Evolutionary conservation across 2,113 vertebrate genomes (phyloP).

Genomic region (Amia ocellicauda): DNA sequence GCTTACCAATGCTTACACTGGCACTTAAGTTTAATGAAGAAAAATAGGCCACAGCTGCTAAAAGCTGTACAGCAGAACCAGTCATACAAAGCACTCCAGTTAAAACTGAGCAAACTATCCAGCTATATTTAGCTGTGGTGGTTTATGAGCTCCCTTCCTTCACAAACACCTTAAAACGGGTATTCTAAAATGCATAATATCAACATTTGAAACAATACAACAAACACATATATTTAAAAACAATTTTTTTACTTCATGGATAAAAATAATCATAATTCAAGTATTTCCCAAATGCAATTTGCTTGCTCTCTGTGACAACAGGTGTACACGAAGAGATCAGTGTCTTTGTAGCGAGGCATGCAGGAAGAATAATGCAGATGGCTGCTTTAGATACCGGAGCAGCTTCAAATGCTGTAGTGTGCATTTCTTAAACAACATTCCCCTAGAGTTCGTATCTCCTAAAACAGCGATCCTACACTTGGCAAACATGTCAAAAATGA

Average conservation of each 20-base stretch:
- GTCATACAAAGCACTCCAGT: conserved; percentile 35
- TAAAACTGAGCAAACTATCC: conserved; percentile 29
- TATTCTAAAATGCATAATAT: conserved; percentile 12
- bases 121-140: neutral
- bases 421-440: conserved; percentile 44
- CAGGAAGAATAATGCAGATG: conserved; percentile 40
- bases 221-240: conserved; percentile 22
- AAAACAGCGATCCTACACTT: conserved; percentile 31
- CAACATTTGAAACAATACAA: conserved; percentile 37
- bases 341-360: conserved; percentile 52
- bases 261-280: conserved; percentile 69
- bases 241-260: conserved; percentile 14
- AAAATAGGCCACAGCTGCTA: conserved; percentile 37
- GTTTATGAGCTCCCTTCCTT: conserved; percentile 2
- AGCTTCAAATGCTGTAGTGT: conserved; percentile 37
- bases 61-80: conserved; percentile 30
- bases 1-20: conserved; percentile 47
- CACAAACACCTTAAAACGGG: conserved; percentile 6
- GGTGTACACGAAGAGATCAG: conserved; percentile 23
- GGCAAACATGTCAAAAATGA: conserved; percentile 30
- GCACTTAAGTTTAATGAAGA: conserved; percentile 37
- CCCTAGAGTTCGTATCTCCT: conserved; percentile 41
- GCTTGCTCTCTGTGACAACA: conserved; percentile 37
- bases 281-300: conserved; percentile 56
- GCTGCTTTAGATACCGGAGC: conserved; percentile 28